Percentiles rank a stretch among this genome's conserved stretches.
Conservation (phyloP, 37 sponge, comb jelly and placozoan species). For the Halisarca cf. caerulea region DNA sequence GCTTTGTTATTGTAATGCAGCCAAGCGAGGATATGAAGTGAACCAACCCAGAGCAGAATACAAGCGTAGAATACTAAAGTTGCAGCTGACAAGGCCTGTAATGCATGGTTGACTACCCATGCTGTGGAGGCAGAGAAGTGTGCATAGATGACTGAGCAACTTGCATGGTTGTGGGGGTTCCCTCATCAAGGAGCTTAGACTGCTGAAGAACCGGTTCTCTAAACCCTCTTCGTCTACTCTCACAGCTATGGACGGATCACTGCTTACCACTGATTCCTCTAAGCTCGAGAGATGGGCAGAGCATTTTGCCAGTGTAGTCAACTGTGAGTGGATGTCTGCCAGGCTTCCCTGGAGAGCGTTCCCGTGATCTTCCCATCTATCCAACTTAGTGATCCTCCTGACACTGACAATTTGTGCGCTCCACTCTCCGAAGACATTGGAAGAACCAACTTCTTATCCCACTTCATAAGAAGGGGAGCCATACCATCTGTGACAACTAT, state of each 20-base stretch:
- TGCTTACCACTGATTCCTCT: not conserved
- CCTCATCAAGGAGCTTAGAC: not conserved
- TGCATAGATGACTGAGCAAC: not conserved
- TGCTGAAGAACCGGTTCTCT: not conserved
- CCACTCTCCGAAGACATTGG: not conserved
- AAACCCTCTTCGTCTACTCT: not conserved
- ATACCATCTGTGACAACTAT: not conserved
- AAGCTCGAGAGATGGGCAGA: not conserved
- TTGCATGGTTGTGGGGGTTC: not conserved
- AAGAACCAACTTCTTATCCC: not conserved
- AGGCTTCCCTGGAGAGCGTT: not conserved
- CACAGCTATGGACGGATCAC: not conserved
- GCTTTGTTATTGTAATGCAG: not conserved
- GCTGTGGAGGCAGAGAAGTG: not conserved
- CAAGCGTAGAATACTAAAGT: not conserved
- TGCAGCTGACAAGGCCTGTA: slow-evolving; percentile 9
- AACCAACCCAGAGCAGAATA: not conserved
- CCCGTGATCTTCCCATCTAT: not conserved
- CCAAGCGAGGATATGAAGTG: not conserved
- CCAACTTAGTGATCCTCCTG: not conserved
- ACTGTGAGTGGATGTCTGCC: not conserved
- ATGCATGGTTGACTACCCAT: not conserved
- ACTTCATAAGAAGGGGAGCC: not conserved
- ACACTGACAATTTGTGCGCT: not conserved
- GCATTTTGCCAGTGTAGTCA: not conserved